Conservation (phyloP, 92 coral and sea anemone species). For the Parazoanthus swiftii region DNA sequence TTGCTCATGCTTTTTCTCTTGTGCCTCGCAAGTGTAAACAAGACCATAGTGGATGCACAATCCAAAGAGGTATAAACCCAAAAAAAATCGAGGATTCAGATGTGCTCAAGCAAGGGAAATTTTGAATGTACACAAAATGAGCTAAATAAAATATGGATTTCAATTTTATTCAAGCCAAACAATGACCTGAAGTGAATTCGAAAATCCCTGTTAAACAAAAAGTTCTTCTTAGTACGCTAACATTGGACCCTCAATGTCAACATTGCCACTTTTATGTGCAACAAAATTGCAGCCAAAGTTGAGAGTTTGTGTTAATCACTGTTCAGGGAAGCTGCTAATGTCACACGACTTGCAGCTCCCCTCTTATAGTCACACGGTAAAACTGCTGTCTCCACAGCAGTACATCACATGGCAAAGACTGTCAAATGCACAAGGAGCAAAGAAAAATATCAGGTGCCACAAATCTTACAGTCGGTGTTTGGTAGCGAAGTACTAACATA, state of each 20-base stretch:
- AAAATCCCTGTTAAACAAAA: neutral
- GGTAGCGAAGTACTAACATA: neutral
- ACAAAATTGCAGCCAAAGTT: neutral
- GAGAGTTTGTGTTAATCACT: conserved; percentile 26
- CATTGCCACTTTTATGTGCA: neutral
- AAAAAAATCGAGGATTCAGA: too few species aligned
- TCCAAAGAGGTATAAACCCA: too few species aligned
- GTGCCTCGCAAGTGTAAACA: too few species aligned
- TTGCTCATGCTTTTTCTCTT: too few species aligned
- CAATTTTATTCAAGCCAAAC: neutral
- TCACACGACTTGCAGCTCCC: conserved; percentile 7
- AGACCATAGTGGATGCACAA: too few species aligned
- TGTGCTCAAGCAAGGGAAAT: too few species aligned
- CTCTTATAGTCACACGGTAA: neutral
- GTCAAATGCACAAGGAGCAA: neutral
- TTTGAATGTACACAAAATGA: neutral
- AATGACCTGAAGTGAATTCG: neutral
- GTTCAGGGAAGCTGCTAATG: conserved; percentile 11
- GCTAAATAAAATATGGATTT: neutral
- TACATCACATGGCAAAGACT: neutral
- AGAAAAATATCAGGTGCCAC: too few species aligned
- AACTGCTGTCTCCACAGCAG: too few species aligned
- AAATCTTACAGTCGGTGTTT: neutral
- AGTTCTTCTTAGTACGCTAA: too few species aligned
- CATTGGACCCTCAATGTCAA: neutral